A percentile compares a stretch with the other conserved stretches of the same genome.
Evolutionary conservation across 1,140 invertebrate genomes (phyloP).

Genomic region (Lineus longissimus): DNA sequence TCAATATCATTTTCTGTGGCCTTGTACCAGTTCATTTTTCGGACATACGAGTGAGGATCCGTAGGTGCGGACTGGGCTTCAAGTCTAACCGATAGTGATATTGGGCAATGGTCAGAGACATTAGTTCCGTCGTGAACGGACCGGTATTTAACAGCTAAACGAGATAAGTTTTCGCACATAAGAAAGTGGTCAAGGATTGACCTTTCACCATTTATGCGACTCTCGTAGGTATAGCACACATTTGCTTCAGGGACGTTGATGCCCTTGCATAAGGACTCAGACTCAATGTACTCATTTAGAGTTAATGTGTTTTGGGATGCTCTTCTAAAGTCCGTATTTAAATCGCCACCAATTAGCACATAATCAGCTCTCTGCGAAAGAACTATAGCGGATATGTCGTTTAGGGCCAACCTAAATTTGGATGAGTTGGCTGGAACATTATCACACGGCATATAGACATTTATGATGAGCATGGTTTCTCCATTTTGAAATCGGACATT

Average conservation of each 20-base stretch:
- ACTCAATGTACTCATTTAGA: not conserved
- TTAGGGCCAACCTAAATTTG: too few relatives aligned
- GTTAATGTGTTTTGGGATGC: not conserved
- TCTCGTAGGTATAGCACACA: not conserved
- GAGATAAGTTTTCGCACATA: not conserved
- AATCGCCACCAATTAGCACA: not conserved
- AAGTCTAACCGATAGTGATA: too few relatives aligned
- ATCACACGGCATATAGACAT: constrained; percentile 4
- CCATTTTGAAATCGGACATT: too few relatives aligned
- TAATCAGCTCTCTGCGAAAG: not conserved
- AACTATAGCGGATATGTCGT: too few relatives aligned
- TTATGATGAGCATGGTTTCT: not conserved
- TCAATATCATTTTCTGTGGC: too few relatives aligned
- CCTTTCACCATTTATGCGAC: not conserved
- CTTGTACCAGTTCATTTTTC: too few relatives aligned
- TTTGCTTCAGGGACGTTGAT: not conserved
- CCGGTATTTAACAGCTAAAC: not conserved
- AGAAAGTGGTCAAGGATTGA: constrained; percentile 2
- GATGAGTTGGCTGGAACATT: too few relatives aligned
- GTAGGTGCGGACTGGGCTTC: too few relatives aligned
- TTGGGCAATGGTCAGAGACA: too few relatives aligned
- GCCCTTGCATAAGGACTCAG: not conserved
- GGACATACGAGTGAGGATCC: too few relatives aligned
- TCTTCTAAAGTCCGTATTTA: not conserved
- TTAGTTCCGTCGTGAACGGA: too few relatives aligned